Evolutionary conservation across 2,797 vertebrate genomes (phyloP).

Genomic region (Meda fulgida): DNA sequence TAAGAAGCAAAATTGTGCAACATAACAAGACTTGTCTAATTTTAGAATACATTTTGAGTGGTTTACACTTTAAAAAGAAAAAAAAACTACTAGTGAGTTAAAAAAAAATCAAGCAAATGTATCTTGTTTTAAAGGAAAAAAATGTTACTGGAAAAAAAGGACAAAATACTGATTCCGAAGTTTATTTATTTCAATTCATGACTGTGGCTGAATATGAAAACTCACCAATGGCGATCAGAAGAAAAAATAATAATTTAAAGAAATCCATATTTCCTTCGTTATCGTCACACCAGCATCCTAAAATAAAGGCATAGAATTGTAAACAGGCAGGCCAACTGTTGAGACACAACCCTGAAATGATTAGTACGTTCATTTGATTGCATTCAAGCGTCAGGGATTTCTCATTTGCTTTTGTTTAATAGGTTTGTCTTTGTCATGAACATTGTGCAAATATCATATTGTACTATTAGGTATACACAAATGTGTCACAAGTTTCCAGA

Average conservation of each 20-base stretch:
- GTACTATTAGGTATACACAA: neutral
- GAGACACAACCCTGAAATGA: slow-evolving; percentile 1
- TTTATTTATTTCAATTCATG: neutral
- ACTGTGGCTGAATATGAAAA: neutral
- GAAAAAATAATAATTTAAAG: slow-evolving; percentile 8
- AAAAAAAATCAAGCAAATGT: neutral
- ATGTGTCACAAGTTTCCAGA: neutral
- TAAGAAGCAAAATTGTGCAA: neutral
- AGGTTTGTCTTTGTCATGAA: slow-evolving; percentile 17
- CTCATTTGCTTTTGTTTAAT: neutral
- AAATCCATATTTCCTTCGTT: slow-evolving; percentile 58
- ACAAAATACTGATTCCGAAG: neutral
- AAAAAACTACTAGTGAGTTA: too few relatives aligned
- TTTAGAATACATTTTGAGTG: neutral
- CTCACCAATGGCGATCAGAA: slow-evolving; percentile 50
- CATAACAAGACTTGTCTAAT: neutral
- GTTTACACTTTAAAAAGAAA: neutral
- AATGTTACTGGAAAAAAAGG: neutral
- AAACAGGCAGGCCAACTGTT: neutral
- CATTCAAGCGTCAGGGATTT: neutral
- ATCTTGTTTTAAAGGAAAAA: neutral
- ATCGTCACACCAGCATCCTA: slow-evolving; percentile 59
- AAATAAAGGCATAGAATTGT: neutral
- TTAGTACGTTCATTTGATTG: neutral
- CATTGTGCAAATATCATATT: neutral